Evolutionary conservation across 2,113 vertebrate genomes (phyloP), one percentile per base, ranked within the genome.

Genomic region (Anhinga anhinga): DNA sequence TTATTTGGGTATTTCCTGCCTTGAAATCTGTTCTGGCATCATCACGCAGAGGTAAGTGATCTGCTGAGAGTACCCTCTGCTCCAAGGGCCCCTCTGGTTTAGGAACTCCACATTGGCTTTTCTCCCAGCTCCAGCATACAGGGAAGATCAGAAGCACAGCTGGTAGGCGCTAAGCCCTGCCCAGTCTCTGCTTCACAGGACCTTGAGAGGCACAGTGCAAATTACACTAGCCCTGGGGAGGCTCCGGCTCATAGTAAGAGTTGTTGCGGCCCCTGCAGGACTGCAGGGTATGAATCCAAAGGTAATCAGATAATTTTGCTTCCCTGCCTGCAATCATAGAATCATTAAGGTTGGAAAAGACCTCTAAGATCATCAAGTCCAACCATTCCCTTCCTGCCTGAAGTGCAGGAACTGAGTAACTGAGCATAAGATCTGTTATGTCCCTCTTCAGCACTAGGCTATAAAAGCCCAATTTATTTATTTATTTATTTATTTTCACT

Each of bases 101-200:
- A 72, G 58, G 49, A 72, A 2, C 19, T 36, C 49, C 62, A n/a
- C 13, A 9, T 4, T 40, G 62, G 49, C 58, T 82, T 55, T 93
- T 52, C 47, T 85, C 62, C 29, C 58, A 69, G 44, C 36, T 73
- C 67, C 67, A 86, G 67, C 63, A 66, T 1, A 18, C 25, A 78
- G 59, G 32, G 32, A 82, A 36, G 50, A 73, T 50, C 49, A 73
- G 63, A 34, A 93, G 58, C 42, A 34, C 29, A 56, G 70, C 26
- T 71, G 50, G 38, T 2, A 55, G 36, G 27, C 0, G 0, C 58
- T 50, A 25, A 73, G 5, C 71, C 40, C 2, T 0, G 56, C 4
- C 17, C 45, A 61, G 50, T 40, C 38, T 45, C n/a, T 56, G 53
- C 70, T 74, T 90, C 86, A 26, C 29, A 27, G 36, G 34, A 50